These are phyloP conservation scores for Sebastes matsubarae DNA, from an alignment of 2,797 vertebrate species.

Conservation along the genomic window DNA sequence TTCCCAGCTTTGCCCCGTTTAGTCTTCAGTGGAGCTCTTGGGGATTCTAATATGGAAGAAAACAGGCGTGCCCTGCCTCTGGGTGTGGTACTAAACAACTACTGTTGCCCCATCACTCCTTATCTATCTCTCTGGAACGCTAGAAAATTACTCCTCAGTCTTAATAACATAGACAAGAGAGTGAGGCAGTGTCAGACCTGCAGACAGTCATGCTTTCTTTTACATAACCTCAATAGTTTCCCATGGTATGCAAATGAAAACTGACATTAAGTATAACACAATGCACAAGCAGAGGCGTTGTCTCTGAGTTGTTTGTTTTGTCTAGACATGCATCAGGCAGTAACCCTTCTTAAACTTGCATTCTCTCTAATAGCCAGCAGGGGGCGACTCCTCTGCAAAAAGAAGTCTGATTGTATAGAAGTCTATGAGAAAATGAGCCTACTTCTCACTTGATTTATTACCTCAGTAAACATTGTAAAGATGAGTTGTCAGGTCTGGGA, in stretches of 20 bases:
- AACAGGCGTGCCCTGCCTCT: slow-evolving; percentile 3
- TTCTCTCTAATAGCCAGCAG: rapidly evolving
- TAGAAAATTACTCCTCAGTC: background rate
- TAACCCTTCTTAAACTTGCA: background rate
- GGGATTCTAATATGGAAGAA: slow-evolving; percentile 13
- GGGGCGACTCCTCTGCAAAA: too few species aligned
- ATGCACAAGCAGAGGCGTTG: background rate
- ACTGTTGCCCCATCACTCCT: background rate
- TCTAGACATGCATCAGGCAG: background rate
- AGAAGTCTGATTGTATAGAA: too few species aligned
- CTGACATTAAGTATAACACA: background rate
- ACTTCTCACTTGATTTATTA: too few species aligned
- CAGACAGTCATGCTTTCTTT: background rate
- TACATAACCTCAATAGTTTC: background rate
- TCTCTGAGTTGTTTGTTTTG: background rate
- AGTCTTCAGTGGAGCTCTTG: slow-evolving; percentile 7
- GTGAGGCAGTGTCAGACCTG: background rate
- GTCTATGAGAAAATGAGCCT: too few species aligned
- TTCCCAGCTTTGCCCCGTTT: slow-evolving; percentile 22
- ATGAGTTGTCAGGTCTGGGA: too few species aligned
- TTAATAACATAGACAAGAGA: background rate
- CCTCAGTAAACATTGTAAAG: too few species aligned
- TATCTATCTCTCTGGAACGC: slow-evolving; percentile 31
- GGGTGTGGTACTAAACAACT: slow-evolving; percentile 42
- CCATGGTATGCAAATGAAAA: slow-evolving; percentile 15